A percentile compares a stretch with the other conserved stretches of the same genome.
phyloP scores from a whole-genome alignment of 2,888 invertebrate genomes.

The Drosophila monieri region DNA sequence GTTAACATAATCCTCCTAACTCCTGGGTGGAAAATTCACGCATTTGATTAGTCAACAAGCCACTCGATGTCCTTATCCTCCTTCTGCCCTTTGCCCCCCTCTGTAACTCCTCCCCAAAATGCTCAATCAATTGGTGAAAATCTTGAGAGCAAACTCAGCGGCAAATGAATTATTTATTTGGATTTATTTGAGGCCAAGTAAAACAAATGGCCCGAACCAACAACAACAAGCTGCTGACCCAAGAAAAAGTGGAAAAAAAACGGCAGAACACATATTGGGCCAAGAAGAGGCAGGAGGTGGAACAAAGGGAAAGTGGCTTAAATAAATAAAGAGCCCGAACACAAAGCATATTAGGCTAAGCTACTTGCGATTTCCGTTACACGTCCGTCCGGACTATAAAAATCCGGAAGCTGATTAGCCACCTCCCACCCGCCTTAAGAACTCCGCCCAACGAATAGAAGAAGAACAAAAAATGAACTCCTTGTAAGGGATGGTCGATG shows the following conservation, averaged over 20 bases:
- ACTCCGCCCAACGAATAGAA: slow-evolving; percentile 7
- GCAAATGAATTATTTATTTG: slow-evolving; percentile 75
- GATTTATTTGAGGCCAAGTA: slow-evolving; percentile 78
- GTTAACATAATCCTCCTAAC: slow-evolving; percentile 20
- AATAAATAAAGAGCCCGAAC: slow-evolving; percentile 74
- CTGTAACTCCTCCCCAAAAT: slow-evolving; percentile 3
- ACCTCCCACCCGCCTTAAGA: slow-evolving; percentile 6
- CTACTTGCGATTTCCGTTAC: slow-evolving; percentile 78
- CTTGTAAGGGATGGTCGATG: slow-evolving; percentile 56
- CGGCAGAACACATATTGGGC: neutral
- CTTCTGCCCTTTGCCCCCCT: neutral
- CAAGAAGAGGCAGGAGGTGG: slow-evolving; percentile 5
- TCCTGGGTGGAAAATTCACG: neutral
- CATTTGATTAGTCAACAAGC: slow-evolving; percentile 36
- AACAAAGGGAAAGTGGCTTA: slow-evolving; percentile 64
- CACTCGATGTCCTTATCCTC: neutral
- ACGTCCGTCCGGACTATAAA: slow-evolving; percentile 67
- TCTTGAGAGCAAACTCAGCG: slow-evolving; percentile 56
- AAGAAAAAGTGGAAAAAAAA: slow-evolving; percentile 33
- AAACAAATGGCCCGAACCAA: slow-evolving; percentile 70
- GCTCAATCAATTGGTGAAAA: slow-evolving; percentile 45
- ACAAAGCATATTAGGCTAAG: slow-evolving; percentile 79
- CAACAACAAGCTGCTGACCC: slow-evolving; percentile 37
- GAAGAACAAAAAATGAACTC: slow-evolving; percentile 48
- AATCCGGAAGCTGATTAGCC: slow-evolving; percentile 76